These are phyloP conservation scores for Cheilosia variabilis DNA, from an alignment of 2,888 invertebrate species.

Conservation along the genomic window DNA sequence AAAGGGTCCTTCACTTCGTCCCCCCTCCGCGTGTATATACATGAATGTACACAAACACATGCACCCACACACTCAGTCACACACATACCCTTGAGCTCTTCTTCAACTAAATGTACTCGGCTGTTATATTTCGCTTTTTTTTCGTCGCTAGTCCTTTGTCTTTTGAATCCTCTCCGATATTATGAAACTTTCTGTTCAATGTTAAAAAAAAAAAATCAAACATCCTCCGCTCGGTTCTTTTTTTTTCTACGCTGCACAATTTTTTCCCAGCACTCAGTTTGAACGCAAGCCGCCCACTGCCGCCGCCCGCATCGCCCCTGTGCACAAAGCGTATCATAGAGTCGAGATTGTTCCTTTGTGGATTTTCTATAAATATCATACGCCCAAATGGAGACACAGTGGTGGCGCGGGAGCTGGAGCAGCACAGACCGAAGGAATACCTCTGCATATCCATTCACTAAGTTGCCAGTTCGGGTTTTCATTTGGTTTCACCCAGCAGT, in stretches of 20 bases:
- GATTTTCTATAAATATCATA: constrained; percentile 75
- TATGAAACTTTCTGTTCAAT: constrained; percentile 74
- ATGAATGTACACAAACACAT: constrained; percentile 14
- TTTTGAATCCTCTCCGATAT: constrained; percentile 69
- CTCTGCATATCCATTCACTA: constrained; percentile 72
- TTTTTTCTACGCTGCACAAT: constrained; percentile 38
- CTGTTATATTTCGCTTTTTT: constrained; percentile 47
- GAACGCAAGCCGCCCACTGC: constrained; percentile 21
- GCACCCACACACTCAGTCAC: constrained; percentile 13
- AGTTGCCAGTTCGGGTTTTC: constrained; percentile 73
- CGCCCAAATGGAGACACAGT: constrained; percentile 71
- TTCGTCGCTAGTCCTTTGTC: constrained; percentile 68
- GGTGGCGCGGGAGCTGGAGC: not conserved
- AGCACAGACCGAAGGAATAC: constrained; percentile 18
- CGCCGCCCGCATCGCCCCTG: not conserved
- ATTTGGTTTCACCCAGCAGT: constrained; percentile 63
- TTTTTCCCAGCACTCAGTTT: constrained; percentile 61
- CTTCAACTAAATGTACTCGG: constrained; percentile 75
- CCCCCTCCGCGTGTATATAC: not conserved
- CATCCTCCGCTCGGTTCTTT: constrained; percentile 15
- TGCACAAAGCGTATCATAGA: constrained; percentile 69
- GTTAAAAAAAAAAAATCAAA: constrained; percentile 38
- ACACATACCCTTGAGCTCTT: constrained; percentile 67
- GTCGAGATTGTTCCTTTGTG: constrained; percentile 75
- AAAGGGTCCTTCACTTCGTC: constrained; percentile 66